Evolutionary conservation across 2,113 vertebrate species (phyloP).

Genomic region (Piaya cayana): DNA sequence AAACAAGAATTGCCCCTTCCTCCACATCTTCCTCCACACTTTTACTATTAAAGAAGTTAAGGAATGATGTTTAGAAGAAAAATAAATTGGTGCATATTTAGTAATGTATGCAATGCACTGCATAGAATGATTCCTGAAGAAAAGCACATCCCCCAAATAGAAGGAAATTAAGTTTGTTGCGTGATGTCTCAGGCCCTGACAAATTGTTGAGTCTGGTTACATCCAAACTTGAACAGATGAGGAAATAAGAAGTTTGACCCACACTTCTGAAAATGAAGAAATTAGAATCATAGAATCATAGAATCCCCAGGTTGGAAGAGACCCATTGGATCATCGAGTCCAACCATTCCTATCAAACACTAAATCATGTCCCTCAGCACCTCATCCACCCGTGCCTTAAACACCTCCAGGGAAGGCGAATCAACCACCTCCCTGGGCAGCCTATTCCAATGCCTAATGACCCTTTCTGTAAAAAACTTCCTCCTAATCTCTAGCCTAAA

Average conservation of each 20-base stretch:
- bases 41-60: not conserved
- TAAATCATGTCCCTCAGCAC: too few species aligned
- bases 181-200: not conserved
- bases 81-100: not conserved
- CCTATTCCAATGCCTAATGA: too few species aligned
- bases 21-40: not conserved
- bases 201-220: not conserved
- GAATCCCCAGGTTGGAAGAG: too few species aligned
- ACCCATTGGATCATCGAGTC: too few species aligned
- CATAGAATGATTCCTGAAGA: accelerated
- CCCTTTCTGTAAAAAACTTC: too few species aligned
- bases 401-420: too few species aligned
- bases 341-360: too few species aligned
- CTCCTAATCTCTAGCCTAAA: too few species aligned
- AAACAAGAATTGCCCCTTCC: not conserved
- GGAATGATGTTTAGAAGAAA: not conserved
- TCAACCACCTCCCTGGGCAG: too few species aligned
- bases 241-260: not conserved
- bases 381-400: too few species aligned
- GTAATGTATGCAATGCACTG: not conserved
- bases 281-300: too few species aligned
- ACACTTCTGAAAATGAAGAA: not conserved
- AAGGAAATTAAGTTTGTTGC: not conserved
- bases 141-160: not conserved
- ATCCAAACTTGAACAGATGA: not conserved